Conservation (phyloP, 2,113 vertebrate genomes). For the Spizaetus ornatus region DNA sequence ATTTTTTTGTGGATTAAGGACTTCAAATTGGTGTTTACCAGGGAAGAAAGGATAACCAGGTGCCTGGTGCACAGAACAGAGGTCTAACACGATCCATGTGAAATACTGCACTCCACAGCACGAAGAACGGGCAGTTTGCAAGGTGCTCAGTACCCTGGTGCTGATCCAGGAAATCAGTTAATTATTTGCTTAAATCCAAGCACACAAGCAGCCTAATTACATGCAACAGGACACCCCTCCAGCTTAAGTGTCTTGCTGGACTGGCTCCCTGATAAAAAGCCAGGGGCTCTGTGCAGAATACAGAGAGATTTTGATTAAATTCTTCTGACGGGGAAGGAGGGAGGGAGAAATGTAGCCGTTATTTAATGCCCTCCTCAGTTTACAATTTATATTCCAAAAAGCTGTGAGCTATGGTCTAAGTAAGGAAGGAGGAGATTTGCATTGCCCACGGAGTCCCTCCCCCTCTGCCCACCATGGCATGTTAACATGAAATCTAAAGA, state of each 20-base stretch:
- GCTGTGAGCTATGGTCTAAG: neutral
- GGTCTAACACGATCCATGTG: neutral
- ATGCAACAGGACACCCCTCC: neutral
- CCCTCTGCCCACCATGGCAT: fast-evolving
- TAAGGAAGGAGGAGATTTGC: neutral
- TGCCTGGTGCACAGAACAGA: neutral
- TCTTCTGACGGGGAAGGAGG: neutral
- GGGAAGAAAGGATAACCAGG: neutral
- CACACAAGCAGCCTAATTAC: neutral
- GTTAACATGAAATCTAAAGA: neutral
- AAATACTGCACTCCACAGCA: neutral
- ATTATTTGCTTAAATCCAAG: neutral
- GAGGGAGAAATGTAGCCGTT: neutral
- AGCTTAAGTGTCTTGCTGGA: slow-evolving; percentile 7
- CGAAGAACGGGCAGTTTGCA: neutral
- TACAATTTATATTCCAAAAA: neutral
- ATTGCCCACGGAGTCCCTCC: fast-evolving
- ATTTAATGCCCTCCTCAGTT: neutral
- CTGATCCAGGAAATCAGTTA: neutral
- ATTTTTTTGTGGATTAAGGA: neutral
- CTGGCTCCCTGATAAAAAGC: neutral
- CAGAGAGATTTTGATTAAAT: slow-evolving; percentile 13
- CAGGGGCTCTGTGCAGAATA: neutral
- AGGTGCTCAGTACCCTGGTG: neutral
- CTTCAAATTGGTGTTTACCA: neutral